Conservation (phyloP, 2,113 vertebrate genomes). For the Hyaena hyaena region DNA sequence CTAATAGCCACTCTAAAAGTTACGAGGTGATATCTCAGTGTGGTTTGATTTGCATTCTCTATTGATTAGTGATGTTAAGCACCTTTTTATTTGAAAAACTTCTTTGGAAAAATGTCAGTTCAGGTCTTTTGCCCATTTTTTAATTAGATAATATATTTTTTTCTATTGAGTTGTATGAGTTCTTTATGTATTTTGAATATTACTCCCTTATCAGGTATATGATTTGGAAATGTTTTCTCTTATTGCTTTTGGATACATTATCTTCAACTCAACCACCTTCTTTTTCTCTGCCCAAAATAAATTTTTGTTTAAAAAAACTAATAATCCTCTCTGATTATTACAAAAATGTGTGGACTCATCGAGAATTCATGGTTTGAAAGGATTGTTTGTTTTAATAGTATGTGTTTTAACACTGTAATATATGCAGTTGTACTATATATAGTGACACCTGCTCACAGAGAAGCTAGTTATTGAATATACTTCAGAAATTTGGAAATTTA, state of each 20-base stretch:
- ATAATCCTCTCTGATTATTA: not conserved
- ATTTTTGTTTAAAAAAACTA: not conserved
- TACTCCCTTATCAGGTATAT: not conserved
- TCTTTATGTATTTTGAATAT: not conserved
- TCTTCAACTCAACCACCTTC: not conserved
- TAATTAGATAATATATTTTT: not conserved
- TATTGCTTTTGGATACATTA: not conserved
- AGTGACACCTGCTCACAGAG: not conserved
- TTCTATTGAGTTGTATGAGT: not conserved
- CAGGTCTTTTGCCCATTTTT: not conserved
- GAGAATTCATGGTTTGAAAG: not conserved
- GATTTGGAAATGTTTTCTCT: not conserved
- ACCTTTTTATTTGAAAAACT: not conserved
- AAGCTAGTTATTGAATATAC: not conserved
- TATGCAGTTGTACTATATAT: not conserved
- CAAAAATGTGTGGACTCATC: not conserved
- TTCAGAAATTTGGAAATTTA: conserved; percentile 23
- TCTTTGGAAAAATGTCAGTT: not conserved
- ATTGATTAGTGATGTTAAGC: not conserved
- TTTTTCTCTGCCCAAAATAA: not conserved
- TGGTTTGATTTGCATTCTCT: not conserved
- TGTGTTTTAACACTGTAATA: not conserved
- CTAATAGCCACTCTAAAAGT: not conserved
- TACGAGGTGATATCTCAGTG: not conserved
- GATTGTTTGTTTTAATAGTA: not conserved